Conservation (phyloP, 2,113 vertebrate genomes). For the Cardinalis cardinalis region DNA sequence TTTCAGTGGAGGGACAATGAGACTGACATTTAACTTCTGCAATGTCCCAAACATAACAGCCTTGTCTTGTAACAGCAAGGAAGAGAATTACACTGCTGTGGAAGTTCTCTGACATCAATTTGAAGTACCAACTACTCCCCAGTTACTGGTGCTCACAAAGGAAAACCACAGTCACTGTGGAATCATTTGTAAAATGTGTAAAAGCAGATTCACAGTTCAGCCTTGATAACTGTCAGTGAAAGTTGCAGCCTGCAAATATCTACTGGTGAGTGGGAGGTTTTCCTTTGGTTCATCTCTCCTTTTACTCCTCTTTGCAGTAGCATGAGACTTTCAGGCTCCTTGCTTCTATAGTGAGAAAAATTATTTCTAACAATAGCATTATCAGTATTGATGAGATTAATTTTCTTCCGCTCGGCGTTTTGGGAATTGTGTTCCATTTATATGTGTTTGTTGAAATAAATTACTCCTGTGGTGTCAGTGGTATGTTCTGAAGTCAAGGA, state of each 20-base stretch:
- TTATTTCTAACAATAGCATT: not conserved
- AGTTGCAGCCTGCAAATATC: not conserved
- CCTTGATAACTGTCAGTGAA: not conserved
- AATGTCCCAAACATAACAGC: not conserved
- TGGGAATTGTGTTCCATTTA: not conserved
- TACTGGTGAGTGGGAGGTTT: not conserved
- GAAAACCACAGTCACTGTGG: not conserved
- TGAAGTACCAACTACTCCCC: not conserved
- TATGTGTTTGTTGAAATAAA: not conserved
- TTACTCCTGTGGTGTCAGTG: not conserved
- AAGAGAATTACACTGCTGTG: not conserved
- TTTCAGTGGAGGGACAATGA: not conserved
- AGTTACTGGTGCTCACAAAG: not conserved
- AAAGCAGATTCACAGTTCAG: not conserved
- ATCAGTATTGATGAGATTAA: not conserved
- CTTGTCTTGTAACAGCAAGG: not conserved
- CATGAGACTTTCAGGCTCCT: not conserved
- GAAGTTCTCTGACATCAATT: not conserved
- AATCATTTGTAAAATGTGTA: not conserved
- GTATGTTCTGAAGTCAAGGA: slow-evolving; percentile 21
- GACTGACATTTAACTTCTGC: slow-evolving; percentile 1
- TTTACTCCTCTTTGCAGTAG: not conserved
- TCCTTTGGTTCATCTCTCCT: not conserved
- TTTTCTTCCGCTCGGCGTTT: not conserved
- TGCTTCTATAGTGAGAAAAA: not conserved